Evolutionary conservation across 2,797 vertebrate species (phyloP), one percentile per base, ranked within the genome.

Genomic region (Knipowitschia caucasica): DNA sequence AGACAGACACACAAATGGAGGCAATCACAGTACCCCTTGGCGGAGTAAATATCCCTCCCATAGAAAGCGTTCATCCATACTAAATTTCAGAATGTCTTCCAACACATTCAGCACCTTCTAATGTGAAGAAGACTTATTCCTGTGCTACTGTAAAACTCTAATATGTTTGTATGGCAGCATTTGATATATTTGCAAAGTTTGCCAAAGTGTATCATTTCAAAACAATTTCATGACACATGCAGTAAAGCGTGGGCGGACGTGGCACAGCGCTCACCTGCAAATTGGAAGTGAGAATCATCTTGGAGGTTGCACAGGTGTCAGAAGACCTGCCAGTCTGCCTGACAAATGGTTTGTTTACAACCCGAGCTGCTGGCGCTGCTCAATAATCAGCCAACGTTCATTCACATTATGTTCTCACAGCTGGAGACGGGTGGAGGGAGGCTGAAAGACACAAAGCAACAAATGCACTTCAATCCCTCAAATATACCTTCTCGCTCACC

Each of bases 341-440:
- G 75, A 82, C 61, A 67, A 69, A 81, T 65, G 64, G 61, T 73
- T 76, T 86, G 84, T 87, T 85, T 83, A 76, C 82, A 64, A 55
- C 59, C 63, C 29, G 56, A 64, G 61, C 64, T 42, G 73, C 44
- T 44, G 58, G 62, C 20, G 59, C 67, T 38, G 57, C 51, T 78
- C 66, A 34, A 68, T 59, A 71, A 53, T 84, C 69, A 77, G 74
- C 73, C 73, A 21, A 59, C 27, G 47, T 67, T 81, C 64, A 71
- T 79, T 84, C 69, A 66, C 72, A 62, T 73, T 61, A 40, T 27
- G 59, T 21, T 70, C 43, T 56, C 56, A 2, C 71, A 62, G 77
- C 67, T 73, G 64, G 64, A 77, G 51, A 57, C 54, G 30, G 4
- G 5, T 34, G 31, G 57, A 64, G 50, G 71, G 44, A 67, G 57